Evolutionary conservation across 2,113 vertebrate species (phyloP), one percentile per base, ranked within the genome.

Genomic region (Tragelaphus buxtoni): DNA sequence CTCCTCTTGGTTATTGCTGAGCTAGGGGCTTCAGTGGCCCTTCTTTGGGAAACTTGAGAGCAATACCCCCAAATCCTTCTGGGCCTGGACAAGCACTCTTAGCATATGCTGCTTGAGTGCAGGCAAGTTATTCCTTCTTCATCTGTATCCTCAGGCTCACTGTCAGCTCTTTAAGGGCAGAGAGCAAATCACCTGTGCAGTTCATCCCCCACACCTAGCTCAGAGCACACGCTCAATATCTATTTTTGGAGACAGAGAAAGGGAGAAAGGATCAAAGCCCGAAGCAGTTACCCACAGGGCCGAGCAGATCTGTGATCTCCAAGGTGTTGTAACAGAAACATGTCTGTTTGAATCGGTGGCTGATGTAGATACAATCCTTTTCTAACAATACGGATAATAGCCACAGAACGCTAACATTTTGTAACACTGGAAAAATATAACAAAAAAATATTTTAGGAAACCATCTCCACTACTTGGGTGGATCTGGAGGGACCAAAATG

Each of bases 371-470:
- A 85, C 28, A 58, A 28, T 42, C 47, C 39, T 47, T 93, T 89
- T 47, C 94, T 45, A 83, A 93, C 74, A 17, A 42, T 22, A 35
- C 2, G 24, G 88, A 55, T 55, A 80, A 61, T 5, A 26, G 63
- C 49, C 47, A 26, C 72, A 47, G 79, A 95, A 94, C 26, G 1
- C 32, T 61, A 56, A 85, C 81, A 60, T n/a, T 87, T 32, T 63
- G 32, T 51, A 63, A 87, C 32, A 6, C 4, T 26, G 8, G 69
- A 47, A 94, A 95, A 82, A 77, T 30, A 47, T 9, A 91, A 92
- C 85, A 76, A 45, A 94, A 94, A 94, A 61, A 55, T 89, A 90
- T 96, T 95, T 88, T 72, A 95, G 80, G 84, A 55, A 91, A 90
- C 94, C 45, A 63, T 56, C 88, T 92, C 87, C 17, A 83, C 74